phyloP scores from a whole-genome alignment of 2,113 vertebrate genomes.

The Archocentrus centrarchus region DNA sequence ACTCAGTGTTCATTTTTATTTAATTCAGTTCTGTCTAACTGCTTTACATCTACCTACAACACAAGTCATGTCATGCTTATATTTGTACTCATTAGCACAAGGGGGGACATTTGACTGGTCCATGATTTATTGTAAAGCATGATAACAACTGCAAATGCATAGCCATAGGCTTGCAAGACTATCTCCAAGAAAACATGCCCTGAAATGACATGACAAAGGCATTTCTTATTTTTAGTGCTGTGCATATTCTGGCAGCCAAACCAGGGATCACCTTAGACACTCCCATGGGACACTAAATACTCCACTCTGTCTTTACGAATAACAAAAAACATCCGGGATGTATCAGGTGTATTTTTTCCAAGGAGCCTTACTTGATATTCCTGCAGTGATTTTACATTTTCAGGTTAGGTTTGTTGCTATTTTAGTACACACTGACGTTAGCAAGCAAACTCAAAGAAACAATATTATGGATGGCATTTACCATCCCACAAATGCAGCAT shows the following conservation, averaged over 20 bases:
- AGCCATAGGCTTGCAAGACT: not conserved
- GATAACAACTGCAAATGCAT: not conserved
- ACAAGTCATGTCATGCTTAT: not conserved
- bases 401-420: not conserved
- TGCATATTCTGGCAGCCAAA: not conserved
- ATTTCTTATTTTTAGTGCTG: not conserved
- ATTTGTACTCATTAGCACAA: not conserved
- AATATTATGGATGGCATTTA: not conserved
- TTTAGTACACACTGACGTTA: not conserved
- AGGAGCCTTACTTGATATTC: not conserved
- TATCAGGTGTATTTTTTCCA: not conserved
- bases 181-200: not conserved
- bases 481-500: not conserved
- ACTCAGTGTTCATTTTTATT: not conserved
- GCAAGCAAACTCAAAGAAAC: not conserved
- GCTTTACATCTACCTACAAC: not conserved
- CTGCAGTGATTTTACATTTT: not conserved
- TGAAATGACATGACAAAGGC: not conserved
- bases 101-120: not conserved
- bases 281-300: not conserved
- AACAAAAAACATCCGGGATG: not conserved
- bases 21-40: not conserved
- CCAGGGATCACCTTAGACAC: slow-evolving; percentile 3
- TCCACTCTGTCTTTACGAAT: not conserved
- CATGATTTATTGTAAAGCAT: not conserved